Base-by-base conservation (phyloP, 2,797 vertebrate genomes). In the Nyctalus aviator region DNA sequence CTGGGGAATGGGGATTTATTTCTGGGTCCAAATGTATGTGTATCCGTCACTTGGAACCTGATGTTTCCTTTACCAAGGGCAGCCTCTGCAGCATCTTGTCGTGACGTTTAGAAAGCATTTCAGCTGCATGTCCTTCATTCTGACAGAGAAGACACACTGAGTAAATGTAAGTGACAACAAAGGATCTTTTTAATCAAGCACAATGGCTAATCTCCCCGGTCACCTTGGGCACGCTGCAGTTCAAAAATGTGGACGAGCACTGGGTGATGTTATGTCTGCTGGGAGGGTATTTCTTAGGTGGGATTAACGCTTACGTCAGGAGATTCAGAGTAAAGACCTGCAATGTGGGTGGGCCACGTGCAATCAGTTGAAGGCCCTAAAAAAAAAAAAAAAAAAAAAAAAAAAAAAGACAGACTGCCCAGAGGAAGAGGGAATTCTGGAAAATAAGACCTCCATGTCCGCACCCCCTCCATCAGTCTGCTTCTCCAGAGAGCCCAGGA, bases 61-160 rank as follows among this genome's bases (percentile, higher is more conserved):
- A 62, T 57, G 57, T 32, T 75, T 88, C 48, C 35, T 90, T 89
- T 78, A 72, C n/a, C 66, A 94, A 83, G 35, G 37, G 73, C 68
- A 75, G 72, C 41, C 23, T 85, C 66, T 75, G 84, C 35, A 50
- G 84, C 41, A 46, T 94, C 59, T 90, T 64, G 48, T 53, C 55
- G 53, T 48, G 32, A 64, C 72, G 78, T 77, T 82, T 69, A 88
- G 15, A 25, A 30, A 86, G 88, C 15, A 21, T 68, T 88, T 69
- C 48, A 3, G 2, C 87, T 50, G n/a, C n/a, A 11, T 68, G 11
- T 66, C 64, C 89, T 88, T 79, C 57, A 50, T 87, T 89, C 93
- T 90, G 17, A 12, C 37, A 32, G 78, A 73, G 48, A 72, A 25
- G 53, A 82, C 76, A 77, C 79, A 53, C 35, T 10, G 44, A 88